Evolutionary conservation across 2,888 invertebrate species (phyloP).

Genomic region (Tinea trinotella): DNA sequence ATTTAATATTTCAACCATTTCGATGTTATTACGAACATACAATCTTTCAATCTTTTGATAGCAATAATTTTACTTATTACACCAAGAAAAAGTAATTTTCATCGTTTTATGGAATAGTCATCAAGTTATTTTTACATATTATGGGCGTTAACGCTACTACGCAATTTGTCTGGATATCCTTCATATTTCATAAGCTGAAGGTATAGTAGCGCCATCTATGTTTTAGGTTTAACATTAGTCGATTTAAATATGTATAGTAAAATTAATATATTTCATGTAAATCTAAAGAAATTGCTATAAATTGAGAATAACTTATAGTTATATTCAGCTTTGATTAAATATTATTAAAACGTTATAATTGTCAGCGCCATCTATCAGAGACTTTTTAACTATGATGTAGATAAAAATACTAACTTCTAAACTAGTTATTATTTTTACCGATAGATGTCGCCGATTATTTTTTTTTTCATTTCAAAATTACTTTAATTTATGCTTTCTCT

Average conservation of each 20-base stretch:
- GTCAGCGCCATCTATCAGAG: not conserved
- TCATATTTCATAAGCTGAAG: not conserved
- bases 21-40: too few relatives aligned
- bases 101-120: not conserved
- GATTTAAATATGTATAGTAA: too few relatives aligned
- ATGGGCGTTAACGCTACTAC: not conserved
- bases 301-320: too few relatives aligned
- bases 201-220: conserved; percentile 6
- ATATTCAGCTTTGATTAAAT: too few relatives aligned
- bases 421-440: not conserved
- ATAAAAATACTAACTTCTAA: not conserved
- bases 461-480: too few relatives aligned
- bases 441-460: conserved; percentile 3
- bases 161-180: not conserved
- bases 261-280: too few relatives aligned
- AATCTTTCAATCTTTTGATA: not conserved
- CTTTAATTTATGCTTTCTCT: too few relatives aligned
- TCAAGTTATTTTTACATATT: not conserved
- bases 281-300: too few relatives aligned
- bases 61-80: not conserved
- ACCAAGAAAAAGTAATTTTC: not conserved
- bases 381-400: not conserved
- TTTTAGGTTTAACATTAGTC: too few relatives aligned
- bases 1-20: too few relatives aligned
- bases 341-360: too few relatives aligned